These are phyloP conservation scores for Meteorus sp. DNA, from an alignment of 1,140 invertebrate genomes.

Conservation along the genomic window DNA sequence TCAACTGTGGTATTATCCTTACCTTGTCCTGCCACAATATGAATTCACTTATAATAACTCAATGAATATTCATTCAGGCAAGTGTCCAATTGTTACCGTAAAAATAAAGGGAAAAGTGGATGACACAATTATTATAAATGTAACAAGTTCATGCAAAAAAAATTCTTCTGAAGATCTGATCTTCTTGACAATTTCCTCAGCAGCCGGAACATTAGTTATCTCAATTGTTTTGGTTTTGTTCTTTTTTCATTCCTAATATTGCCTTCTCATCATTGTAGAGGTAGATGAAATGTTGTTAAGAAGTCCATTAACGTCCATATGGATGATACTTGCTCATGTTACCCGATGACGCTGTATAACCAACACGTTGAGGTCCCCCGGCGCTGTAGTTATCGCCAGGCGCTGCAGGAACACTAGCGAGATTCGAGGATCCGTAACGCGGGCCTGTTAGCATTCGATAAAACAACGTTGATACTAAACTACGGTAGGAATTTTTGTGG, in stretches of 20 bases:
- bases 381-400: constrained; percentile 41
- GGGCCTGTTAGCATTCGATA: constrained; percentile 51
- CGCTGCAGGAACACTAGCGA: constrained; percentile 37
- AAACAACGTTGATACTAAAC: constrained; percentile 34
- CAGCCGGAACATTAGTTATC: no score
- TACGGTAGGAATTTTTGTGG: neutral
- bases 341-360: constrained; percentile 37
- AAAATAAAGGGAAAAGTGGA: no score
- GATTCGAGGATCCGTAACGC: constrained; percentile 39
- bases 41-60: no score
- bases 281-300: constrained; percentile 5
- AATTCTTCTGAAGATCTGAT: no score
- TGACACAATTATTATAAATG: no score
- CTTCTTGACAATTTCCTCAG: no score
- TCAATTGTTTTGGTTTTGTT: constrained; percentile 18
- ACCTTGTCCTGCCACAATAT: no score
- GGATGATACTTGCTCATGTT: constrained; percentile 52
- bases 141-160: no score
- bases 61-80: no score
- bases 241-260: constrained; percentile 11
- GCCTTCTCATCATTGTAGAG: neutral
- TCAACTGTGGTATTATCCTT: no score
- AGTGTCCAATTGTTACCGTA: no score
- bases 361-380: constrained; percentile 43
- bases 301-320: constrained; percentile 55